These are phyloP conservation scores for Dicranocentrus wangi DNA, from an alignment of 2,888 invertebrate genomes.

Conservation along the genomic window DNA sequence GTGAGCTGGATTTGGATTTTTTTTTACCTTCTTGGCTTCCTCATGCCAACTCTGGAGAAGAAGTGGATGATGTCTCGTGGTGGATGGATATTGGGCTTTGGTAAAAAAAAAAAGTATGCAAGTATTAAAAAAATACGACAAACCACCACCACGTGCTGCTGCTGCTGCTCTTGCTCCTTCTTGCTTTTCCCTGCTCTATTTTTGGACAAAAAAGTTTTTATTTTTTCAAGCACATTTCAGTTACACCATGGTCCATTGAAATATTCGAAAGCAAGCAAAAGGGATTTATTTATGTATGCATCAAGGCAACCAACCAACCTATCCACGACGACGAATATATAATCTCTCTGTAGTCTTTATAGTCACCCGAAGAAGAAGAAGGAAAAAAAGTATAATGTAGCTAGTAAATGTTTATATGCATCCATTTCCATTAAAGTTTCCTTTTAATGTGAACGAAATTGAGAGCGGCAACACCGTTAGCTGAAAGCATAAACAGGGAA, in stretches of 20 bases:
- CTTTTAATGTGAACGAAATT: slow-evolving; percentile 59
- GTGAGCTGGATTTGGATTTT: not conserved
- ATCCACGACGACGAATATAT: slow-evolving; percentile 10
- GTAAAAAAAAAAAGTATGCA: no score
- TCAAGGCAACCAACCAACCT: slow-evolving; percentile 37
- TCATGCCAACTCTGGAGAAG: not conserved
- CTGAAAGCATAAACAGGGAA: slow-evolving; percentile 51
- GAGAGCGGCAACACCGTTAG: slow-evolving; percentile 55
- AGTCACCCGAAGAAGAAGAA: not conserved
- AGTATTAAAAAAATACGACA: not conserved
- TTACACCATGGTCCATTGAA: not conserved
- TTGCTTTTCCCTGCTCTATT: slow-evolving; percentile 50
- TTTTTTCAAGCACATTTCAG: not conserved
- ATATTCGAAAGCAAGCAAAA: slow-evolving; percentile 31
- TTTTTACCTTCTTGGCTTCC: no score
- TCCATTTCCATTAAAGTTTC: slow-evolving; percentile 58
- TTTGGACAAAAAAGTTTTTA: slow-evolving; percentile 40
- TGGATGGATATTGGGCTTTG: no score
- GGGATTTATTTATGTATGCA: slow-evolving; percentile 56
- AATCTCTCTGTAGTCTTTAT: slow-evolving; percentile 18
- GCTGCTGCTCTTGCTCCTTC: no score
- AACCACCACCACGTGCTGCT: slow-evolving; percentile 46
- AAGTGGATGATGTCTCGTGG: not conserved
- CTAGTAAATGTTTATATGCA: slow-evolving; percentile 32
- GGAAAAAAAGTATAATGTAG: not conserved